phyloP scores from a whole-genome alignment of 2,888 invertebrate genomes.

The Drosophila eohydei region DNA sequence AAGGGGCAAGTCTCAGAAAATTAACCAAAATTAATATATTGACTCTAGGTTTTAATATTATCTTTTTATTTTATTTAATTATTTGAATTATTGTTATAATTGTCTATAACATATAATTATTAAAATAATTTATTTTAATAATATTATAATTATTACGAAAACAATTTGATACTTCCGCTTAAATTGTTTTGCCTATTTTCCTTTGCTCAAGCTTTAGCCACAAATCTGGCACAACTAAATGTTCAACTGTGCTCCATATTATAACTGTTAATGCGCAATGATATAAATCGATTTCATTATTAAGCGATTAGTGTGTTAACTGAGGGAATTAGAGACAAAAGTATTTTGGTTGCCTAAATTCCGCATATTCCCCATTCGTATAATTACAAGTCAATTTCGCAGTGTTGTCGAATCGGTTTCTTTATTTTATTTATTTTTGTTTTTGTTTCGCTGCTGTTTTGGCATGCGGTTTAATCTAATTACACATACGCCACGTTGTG shows the following conservation, averaged over 20 bases:
- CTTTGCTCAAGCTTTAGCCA: not conserved
- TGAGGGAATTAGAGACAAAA: constrained; percentile 24
- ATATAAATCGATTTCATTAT: constrained; percentile 45
- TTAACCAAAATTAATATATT: too few species aligned
- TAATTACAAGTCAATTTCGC: constrained; percentile 77
- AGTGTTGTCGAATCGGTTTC: constrained; percentile 57
- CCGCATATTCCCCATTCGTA: constrained; percentile 62
- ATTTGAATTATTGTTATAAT: not conserved
- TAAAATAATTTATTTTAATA: not conserved
- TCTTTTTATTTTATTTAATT: not conserved
- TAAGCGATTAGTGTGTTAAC: constrained; percentile 53
- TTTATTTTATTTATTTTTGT: constrained; percentile 24
- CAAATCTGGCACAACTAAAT: not conserved
- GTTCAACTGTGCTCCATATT: not conserved
- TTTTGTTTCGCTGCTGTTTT: constrained; percentile 46
- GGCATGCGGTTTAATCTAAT: constrained; percentile 80
- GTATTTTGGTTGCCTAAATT: constrained; percentile 62
- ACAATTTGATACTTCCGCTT: not conserved
- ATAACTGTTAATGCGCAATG: constrained; percentile 14
- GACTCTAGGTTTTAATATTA: too few species aligned
- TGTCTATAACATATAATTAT: not conserved
- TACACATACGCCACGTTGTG: constrained; percentile 81
- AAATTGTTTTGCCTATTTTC: not conserved
- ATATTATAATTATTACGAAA: too few species aligned
- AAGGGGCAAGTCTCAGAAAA: too few species aligned